Evolutionary conservation across 2,797 vertebrate species (phyloP), one percentile per base, ranked within the genome.

Genomic region (Apogon hyalosoma): DNA sequence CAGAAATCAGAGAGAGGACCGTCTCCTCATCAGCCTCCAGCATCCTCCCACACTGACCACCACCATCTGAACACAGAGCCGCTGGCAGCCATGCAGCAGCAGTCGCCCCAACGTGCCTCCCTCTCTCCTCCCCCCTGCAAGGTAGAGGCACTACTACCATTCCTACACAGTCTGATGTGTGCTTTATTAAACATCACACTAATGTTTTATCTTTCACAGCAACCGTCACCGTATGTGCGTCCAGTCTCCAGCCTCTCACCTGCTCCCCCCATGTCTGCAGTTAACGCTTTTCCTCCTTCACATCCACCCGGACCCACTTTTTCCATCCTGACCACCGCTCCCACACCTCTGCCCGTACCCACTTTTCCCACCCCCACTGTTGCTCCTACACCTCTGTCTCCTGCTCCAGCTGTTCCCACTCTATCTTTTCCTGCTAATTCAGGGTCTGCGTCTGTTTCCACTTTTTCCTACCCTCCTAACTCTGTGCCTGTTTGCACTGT

Each of bases 91-190:
- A 1, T 50, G 57, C 77, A 80, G 19, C 79, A 64, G 9, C 79
- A 55, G 4, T 64, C 84, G 0, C 63, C 77, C 41, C 74, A 54
- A 2, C 59, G 73, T 13, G 67, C 53, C 58, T 89, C 78, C 28
- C 72, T 92, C 52, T 87, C 90, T 40, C 89, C 93, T 58, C 90
- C 92, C 51, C 92, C 91, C 1, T 87, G 82, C 89, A 94, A 94
- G 93, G 94, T 95, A 83, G 14, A 36, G 14, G n/a, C 51, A 33
- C 45, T 5, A 3, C 12, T 14, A 15, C 24, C 38, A 14, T 6
- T 12, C 24, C 11, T 14, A 3, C 0, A 4, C 52, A 15, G 9
- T 10, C 13, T 38, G 3, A 6, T 2, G 9, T 16, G 1, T 12
- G 2, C 48, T 58, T 59, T 21, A 38, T 21, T 56, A 19, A 52